These are phyloP conservation scores for Cyprinus carpio DNA, from an alignment of 2,113 vertebrate species.

Conservation along the genomic window DNA sequence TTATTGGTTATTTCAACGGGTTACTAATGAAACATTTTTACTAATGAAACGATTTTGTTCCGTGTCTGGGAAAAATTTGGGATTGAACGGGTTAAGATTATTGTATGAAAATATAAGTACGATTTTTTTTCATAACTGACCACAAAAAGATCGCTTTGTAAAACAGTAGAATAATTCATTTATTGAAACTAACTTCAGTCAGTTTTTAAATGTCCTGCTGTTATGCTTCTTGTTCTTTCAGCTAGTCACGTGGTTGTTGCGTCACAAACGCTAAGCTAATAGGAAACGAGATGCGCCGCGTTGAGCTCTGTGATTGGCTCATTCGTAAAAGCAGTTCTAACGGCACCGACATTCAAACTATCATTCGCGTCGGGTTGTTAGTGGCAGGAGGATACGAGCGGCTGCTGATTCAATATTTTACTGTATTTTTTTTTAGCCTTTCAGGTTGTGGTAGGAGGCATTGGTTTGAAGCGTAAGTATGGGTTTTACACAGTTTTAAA, in stretches of 20 bases:
- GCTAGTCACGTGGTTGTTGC: conserved; percentile 8
- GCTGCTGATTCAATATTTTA: background rate
- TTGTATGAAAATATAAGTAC: too few relatives aligned
- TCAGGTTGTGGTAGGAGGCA: background rate
- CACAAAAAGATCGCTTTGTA: background rate
- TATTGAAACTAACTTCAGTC: too few relatives aligned
- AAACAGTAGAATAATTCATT: background rate
- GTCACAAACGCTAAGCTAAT: conserved; percentile 34
- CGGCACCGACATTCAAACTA: conserved; percentile 43
- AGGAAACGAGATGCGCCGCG: background rate
- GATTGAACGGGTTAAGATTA: too few relatives aligned
- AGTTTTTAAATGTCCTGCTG: background rate
- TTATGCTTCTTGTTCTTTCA: background rate
- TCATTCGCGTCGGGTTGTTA: background rate
- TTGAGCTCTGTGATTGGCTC: conserved; percentile 61
- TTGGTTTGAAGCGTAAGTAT: background rate
- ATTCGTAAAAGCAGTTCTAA: conserved; percentile 61
- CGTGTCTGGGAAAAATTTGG: too few relatives aligned
- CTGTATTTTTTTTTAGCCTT: background rate
- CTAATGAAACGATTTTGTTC: too few relatives aligned
- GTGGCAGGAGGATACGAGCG: background rate
- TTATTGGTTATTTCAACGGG: too few relatives aligned
- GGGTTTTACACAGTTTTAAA: background rate
- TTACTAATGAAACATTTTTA: too few relatives aligned
- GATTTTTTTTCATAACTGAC: too few relatives aligned